These are phyloP conservation scores for Oasisia sp. DNA, from an alignment of 2,888 invertebrate species.

Conservation along the genomic window DNA sequence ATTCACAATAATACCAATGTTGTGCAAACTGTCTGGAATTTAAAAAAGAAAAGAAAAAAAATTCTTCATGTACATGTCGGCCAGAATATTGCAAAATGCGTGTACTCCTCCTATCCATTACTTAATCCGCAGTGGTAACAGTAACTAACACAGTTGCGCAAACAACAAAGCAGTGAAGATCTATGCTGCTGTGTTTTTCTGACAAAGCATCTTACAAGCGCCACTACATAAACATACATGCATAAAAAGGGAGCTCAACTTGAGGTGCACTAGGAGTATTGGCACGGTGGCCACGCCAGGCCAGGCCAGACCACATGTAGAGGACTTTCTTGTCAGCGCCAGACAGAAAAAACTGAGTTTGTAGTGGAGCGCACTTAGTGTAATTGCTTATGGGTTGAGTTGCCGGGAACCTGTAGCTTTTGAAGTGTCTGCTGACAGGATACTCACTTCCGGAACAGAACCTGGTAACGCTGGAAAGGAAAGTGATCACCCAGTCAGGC, in stretches of 20 bases:
- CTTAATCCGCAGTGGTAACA: neutral
- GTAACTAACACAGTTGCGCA: neutral
- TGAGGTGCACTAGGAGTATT: neutral
- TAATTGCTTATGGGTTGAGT: slow-evolving; percentile 6
- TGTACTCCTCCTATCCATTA: neutral
- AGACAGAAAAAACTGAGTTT: neutral
- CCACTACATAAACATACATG: neutral
- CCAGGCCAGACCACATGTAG: too few relatives aligned
- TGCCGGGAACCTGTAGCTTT: neutral
- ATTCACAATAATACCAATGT: neutral
- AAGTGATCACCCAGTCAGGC: neutral
- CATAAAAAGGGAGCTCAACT: neutral
- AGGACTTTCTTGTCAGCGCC: neutral
- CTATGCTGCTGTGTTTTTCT: neutral
- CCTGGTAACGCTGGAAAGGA: neutral
- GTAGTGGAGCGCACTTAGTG: neutral
- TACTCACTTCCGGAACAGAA: neutral
- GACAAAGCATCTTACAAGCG: neutral
- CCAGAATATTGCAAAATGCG: neutral
- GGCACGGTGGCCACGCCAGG: neutral
- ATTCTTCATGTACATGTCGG: neutral
- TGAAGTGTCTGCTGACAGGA: slow-evolving; percentile 3
- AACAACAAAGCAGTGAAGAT: neutral
- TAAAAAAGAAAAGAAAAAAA: neutral
- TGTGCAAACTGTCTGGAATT: neutral